Conservation (phyloP, 2,113 vertebrate species). For the Porphyrio hochstetteri region DNA sequence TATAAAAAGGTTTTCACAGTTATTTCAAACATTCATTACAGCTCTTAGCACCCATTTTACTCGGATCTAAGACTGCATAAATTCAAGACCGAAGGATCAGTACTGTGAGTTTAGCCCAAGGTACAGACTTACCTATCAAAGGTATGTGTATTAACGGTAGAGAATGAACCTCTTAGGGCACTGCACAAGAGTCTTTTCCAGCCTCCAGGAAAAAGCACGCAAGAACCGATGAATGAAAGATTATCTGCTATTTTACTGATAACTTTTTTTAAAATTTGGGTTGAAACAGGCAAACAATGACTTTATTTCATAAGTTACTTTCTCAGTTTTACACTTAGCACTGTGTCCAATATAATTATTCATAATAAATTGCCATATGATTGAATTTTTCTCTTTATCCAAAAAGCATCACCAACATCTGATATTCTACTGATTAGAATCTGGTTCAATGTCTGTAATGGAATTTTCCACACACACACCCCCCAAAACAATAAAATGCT, state of each 20-base stretch:
- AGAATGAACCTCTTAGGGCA: neutral
- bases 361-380: constrained; percentile 22
- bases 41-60: neutral
- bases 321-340: constrained; percentile 20
- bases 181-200: neutral
- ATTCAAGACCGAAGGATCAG: neutral
- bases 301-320: neutral
- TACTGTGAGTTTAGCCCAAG: neutral
- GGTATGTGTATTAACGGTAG: neutral
- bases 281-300: neutral
- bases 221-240: neutral
- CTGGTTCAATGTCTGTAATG: neutral
- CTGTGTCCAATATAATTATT: constrained; percentile 37
- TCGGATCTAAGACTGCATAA: neutral
- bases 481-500: neutral
- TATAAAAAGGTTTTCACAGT: neutral
- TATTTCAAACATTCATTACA: neutral
- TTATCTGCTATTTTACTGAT: neutral
- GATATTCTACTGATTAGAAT: neutral
- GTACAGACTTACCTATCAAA: neutral
- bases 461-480: constrained; percentile 5
- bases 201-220: neutral
- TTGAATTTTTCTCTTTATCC: constrained; percentile 45
- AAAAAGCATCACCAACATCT: neutral
- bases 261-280: neutral